Percentiles rank a stretch among this genome's conserved stretches.
phyloP scores from a whole-genome alignment of 1,140 invertebrate species.

The Goniozus legneri region DNA sequence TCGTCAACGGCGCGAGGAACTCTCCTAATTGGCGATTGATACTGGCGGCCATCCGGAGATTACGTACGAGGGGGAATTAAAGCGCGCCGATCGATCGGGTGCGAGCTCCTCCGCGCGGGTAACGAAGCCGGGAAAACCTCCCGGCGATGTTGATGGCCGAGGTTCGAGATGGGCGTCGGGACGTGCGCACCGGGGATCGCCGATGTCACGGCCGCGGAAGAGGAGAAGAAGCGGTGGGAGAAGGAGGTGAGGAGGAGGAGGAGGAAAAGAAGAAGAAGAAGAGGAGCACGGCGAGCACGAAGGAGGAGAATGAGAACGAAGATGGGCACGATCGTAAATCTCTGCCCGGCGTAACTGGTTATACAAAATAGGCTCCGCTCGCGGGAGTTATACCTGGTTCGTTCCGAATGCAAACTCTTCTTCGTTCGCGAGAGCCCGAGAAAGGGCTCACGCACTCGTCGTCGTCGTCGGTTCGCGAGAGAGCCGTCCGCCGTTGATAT shows the following conservation, averaged over 20 bases:
- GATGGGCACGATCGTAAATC: slow-evolving; percentile 44
- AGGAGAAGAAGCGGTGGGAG: not conserved
- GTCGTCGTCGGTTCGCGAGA: no score
- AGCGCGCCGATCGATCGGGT: no score
- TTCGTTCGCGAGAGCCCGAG: slow-evolving; percentile 1
- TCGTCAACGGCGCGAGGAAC: no score
- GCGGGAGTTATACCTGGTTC: slow-evolving; percentile 37
- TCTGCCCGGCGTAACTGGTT: slow-evolving; percentile 44
- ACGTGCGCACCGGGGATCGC: no score
- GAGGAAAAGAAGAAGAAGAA: not conserved
- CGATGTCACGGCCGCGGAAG: no score
- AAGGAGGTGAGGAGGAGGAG: not conserved
- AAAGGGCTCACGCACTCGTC: not conserved
- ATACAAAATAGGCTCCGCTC: slow-evolving; percentile 46
- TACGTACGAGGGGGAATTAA: no score
- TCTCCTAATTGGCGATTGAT: no score
- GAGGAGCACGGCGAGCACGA: not conserved
- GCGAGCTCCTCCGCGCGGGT: no score
- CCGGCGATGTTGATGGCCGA: not conserved
- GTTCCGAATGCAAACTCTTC: slow-evolving; percentile 35
- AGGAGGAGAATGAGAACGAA: slow-evolving; percentile 10
- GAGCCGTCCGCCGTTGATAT: no score
- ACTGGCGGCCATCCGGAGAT: no score
- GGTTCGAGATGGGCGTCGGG: no score
- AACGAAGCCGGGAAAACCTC: no score